Percentiles rank a stretch among this genome's conserved stretches.
These are phyloP conservation scores for Hirtodrosophila confusa DNA, from an alignment of 2,888 invertebrate species.

Conservation along the genomic window DNA sequence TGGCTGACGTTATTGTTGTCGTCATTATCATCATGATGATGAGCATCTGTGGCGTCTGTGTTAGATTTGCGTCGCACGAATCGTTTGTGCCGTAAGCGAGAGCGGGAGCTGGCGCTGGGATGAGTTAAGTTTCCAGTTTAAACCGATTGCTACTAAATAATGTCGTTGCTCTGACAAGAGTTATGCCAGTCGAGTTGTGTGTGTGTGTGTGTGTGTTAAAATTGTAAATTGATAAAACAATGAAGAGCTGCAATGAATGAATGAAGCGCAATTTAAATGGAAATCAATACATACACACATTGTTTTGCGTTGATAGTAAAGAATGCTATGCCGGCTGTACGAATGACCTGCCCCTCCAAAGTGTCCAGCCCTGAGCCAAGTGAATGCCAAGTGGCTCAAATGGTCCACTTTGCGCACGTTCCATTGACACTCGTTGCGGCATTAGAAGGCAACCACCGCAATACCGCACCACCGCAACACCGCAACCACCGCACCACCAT, in stretches of 20 bases:
- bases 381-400: slow-evolving; percentile 50
- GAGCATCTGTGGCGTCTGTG: slow-evolving; percentile 40
- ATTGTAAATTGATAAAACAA: slow-evolving; percentile 77
- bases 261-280: slow-evolving; percentile 73
- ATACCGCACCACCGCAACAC: slow-evolving; percentile 1
- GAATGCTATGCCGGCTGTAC: slow-evolving; percentile 15
- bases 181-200: slow-evolving; percentile 25
- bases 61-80: slow-evolving; percentile 75
- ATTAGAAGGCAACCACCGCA: slow-evolving; percentile 36
- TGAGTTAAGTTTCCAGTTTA: slow-evolving; percentile 63
- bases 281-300: slow-evolving; percentile 62
- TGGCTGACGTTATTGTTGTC: slow-evolving; percentile 41
- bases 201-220: slow-evolving; percentile 55
- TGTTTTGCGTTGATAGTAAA: slow-evolving; percentile 17
- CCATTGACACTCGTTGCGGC: slow-evolving; percentile 45
- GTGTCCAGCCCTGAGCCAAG: slow-evolving; percentile 46
- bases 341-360: slow-evolving; percentile 43
- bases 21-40: slow-evolving; percentile 32
- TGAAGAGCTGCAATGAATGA: slow-evolving; percentile 67
- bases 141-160: slow-evolving; percentile 69
- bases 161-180: slow-evolving; percentile 41
- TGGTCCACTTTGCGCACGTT: slow-evolving; percentile 52
- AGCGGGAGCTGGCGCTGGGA: slow-evolving; percentile 11
- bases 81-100: slow-evolving; percentile 48
- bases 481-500: slow-evolving; percentile 4